phyloP scores from a whole-genome alignment of 2,113 vertebrate genomes.

The Empidonax traillii region DNA sequence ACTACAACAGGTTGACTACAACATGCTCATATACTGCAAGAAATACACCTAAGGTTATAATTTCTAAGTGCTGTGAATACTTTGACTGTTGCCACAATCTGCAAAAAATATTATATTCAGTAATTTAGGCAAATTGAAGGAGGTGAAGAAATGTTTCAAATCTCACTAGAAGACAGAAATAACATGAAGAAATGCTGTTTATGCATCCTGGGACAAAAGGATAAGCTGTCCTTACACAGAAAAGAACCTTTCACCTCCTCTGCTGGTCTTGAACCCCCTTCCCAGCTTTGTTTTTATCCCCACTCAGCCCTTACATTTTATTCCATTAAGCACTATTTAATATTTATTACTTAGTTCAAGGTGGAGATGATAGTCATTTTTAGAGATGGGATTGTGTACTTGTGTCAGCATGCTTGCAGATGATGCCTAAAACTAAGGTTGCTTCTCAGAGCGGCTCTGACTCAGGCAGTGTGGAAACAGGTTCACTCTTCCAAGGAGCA shows the following conservation, averaged over 20 bases:
- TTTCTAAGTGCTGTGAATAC: background rate
- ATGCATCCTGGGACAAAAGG: background rate
- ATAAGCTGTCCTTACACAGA: background rate
- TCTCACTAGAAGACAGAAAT: background rate
- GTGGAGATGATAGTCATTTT: background rate
- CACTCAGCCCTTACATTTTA: background rate
- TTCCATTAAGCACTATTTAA: background rate
- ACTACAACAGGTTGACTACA: background rate
- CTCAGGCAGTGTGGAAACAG: constrained; percentile 64
- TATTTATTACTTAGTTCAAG: constrained; percentile 20
- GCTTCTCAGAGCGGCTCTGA: constrained; percentile 64
- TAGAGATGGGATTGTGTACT: background rate
- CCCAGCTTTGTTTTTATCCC: background rate
- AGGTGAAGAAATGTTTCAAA: background rate
- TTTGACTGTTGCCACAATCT: background rate
- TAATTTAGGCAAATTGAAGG: background rate
- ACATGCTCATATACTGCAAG: background rate
- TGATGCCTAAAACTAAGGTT: constrained; percentile 54
- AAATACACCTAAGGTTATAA: background rate
- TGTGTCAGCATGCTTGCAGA: constrained; percentile 8
- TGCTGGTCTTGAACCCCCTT: background rate
- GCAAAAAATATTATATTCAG: background rate
- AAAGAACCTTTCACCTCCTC: background rate
- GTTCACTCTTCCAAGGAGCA: constrained; percentile 73
- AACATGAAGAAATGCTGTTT: background rate